Base-by-base conservation (phyloP, 30 jellyfish, hydroid and myxozoan species). In the Hydra vulgaris region DNA sequence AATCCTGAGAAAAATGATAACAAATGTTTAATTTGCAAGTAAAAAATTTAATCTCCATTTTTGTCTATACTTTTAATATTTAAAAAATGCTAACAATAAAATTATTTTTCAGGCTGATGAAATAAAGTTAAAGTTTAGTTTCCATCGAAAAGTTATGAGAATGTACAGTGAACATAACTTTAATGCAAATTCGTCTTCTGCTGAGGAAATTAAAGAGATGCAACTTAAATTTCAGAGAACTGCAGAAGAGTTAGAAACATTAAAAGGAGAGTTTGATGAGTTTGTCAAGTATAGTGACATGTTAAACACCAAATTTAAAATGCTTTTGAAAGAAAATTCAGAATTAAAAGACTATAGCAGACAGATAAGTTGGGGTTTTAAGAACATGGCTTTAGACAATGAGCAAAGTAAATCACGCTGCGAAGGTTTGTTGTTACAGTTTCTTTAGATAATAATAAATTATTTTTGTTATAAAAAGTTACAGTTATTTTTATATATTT, bases 281-380 rank as follows among this genome's bases (percentile, higher is more conserved):
- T 61, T 78, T 26, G 21, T 52, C 4, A 78, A 78, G 25, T 78
- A 15, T 77, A 78, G 85, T 61, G 85, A 78, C 27, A 55, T 78
- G 26, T 61, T 78, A 54, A 78, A 78, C 82, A 27, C 79, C 3
- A 78, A 66, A 61, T 78, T 21, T 25, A 52, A 52, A 19, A 78
- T 78, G 80, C 23, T 78, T 40, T 15, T 40, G 52, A 26, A 61
- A 54, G 85, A 78, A 40, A 78, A 53, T 23, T 20, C 23, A 74
- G 40, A 78, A 54, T 61, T 78, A 75, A 78, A 78, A n/a, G 85
- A 27, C 16, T 77, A 78, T 54, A 55, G 53, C 17, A 75, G 54
- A 19, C 79, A 78, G 26, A 23, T 40, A 3, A 40, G 61, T 40
- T 40, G 61, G 5, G 61, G 8, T 12, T 40, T 40, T 40, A 12